Evolutionary conservation across 2,113 vertebrate species (phyloP), one percentile per base, ranked within the genome.

Genomic region (Ameiurus melas): DNA sequence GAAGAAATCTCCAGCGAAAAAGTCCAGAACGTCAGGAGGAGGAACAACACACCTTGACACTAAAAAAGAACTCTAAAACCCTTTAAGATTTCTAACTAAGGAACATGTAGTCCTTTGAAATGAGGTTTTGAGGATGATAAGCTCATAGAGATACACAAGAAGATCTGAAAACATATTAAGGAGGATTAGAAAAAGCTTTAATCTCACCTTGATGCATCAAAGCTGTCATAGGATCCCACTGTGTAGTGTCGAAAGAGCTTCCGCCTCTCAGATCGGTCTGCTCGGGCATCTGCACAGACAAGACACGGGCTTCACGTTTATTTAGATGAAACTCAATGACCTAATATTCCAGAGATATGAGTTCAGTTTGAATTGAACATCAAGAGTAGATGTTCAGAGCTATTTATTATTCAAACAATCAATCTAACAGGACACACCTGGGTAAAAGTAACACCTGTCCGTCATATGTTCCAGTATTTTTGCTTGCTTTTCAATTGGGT

Each of bases 181-280:
- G 57, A 84, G 30, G 57, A 85, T 87, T 33, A 47, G 47, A 53
- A 36, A 75, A 71, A 86, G 17, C 0, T 77, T 90, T 78, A 22
- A 53, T 85, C 96, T 94, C 94, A 98, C 97, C 97, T 97, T 90
- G 94, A 91, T 22, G 97, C 95, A 89, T 98, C 97, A 88, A 98
- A 96, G 94, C 97, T 97, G 95, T 98, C 97, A 12, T 97, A 98
- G 3, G 97, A 97, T 88, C 97, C 97, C 55, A 98, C 97, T 0
- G 97, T 98, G 93, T 98, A 98, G 91, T 97, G 97, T 89, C 97
- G 93, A 70, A 98, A 98, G 62, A 98, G 95, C 75, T 97, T 98
- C 94, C 96, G 96, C 89, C 96, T 95, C 82, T 93, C 93, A 22
- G 93, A 92, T 92, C 96, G 96, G 91, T 98, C 97, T 10, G 94